A percentile compares a stretch with the other conserved stretches of the same genome.
Conservation (phyloP, 1,140 invertebrate species). For the Halesus radiatus region DNA sequence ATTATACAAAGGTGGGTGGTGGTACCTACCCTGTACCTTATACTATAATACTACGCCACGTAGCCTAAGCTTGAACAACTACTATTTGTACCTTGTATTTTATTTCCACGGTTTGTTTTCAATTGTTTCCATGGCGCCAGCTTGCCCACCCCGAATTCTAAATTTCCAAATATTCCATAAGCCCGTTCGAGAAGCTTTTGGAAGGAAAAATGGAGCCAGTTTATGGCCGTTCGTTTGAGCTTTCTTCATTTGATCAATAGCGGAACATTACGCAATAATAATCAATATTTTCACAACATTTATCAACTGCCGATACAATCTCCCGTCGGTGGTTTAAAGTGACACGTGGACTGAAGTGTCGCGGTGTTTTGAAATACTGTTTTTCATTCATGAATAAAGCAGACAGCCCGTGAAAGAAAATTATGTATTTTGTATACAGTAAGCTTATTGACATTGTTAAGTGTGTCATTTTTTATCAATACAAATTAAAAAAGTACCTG, state of each 20-base stretch:
- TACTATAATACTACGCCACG: too few relatives aligned
- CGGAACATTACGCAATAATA: conserved; percentile 4
- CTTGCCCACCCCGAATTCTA: conserved; percentile 37
- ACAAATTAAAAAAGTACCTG: too few relatives aligned
- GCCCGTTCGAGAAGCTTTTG: conserved; percentile 5
- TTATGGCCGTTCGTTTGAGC: background rate
- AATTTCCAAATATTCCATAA: conserved; percentile 15
- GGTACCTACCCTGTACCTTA: background rate
- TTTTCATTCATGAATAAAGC: too few relatives aligned
- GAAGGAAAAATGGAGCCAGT: conserved; percentile 20
- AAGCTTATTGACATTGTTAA: too few relatives aligned
- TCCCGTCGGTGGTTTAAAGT: background rate
- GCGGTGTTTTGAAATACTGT: too few relatives aligned
- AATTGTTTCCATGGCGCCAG: conserved; percentile 55
- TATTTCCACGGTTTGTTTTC: conserved; percentile 51
- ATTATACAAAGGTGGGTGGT: background rate
- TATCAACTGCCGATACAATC: background rate
- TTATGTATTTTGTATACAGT: too few relatives aligned
- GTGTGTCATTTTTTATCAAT: too few relatives aligned
- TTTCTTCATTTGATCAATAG: conserved; percentile 39
- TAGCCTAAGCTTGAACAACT: too few relatives aligned
- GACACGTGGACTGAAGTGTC: background rate
- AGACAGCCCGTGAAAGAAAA: too few relatives aligned
- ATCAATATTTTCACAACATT: conserved; percentile 8
- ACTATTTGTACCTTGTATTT: background rate